A percentile compares a stretch with the other conserved stretches of the same genome.
These are phyloP conservation scores for Chroicocephalus ridibundus DNA, from an alignment of 2,113 vertebrate genomes.

Conservation along the genomic window DNA sequence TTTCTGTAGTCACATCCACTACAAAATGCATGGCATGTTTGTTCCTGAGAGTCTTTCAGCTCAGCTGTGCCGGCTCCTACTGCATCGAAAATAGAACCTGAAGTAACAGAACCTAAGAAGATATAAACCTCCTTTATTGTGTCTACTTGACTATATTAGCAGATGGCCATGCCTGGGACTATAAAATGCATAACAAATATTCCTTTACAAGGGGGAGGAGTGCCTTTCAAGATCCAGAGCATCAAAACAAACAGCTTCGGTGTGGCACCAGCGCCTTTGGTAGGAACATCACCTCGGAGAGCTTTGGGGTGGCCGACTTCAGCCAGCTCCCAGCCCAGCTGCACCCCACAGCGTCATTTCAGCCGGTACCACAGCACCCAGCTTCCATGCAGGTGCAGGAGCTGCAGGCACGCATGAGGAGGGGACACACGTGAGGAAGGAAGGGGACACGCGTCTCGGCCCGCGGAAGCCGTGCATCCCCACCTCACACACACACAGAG, in stretches of 20 bases:
- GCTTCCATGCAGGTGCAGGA: not conserved
- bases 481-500: accelerated
- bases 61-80: constrained; percentile 15
- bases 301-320: not conserved
- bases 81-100: constrained; percentile 2
- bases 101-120: constrained; percentile 28
- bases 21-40: constrained; percentile 13
- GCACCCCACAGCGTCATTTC: not conserved
- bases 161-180: constrained; percentile 31
- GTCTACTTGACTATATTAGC: constrained; percentile 48
- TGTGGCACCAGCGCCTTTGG: not conserved
- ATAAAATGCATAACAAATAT: constrained; percentile 13
- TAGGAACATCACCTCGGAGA: not conserved
- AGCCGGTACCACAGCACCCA: not conserved
- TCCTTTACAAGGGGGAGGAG: not conserved
- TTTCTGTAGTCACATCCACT: not conserved
- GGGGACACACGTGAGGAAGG: too few species aligned
- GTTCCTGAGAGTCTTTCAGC: constrained; percentile 38
- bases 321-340: not conserved
- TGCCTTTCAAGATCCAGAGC: not conserved
- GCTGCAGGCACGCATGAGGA: too few species aligned
- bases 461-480: not conserved
- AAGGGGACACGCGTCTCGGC: not conserved
- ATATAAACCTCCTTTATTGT: constrained; percentile 19
- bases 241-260: not conserved